Evolutionary conservation across 2,113 vertebrate species (phyloP), one percentile per base, ranked within the genome.

Genomic region (Dipodomys merriami): DNA sequence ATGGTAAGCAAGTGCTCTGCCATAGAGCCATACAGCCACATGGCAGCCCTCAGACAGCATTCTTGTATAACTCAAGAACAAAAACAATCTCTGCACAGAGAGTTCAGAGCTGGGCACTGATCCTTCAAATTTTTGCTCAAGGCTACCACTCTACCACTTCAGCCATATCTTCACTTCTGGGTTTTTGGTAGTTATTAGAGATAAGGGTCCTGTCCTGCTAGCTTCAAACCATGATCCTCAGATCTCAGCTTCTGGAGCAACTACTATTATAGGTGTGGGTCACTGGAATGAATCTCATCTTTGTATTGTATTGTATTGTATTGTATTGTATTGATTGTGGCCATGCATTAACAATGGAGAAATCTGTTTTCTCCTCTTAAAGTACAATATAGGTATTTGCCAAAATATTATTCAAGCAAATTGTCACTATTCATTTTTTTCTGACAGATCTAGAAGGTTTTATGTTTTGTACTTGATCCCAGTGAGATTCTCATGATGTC

Each of bases 371-470:
- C n/a, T 90, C 78, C 64, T 80, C 33, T 93, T 80, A 46, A 83
- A 82, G 64, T 49, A 80, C 82, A 94, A 82, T 33, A 92, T 68
- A 57, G 39, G 4, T 62, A 25, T 73, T 88, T 94, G 67, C 67
- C 80, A 82, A 88, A 81, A 91, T 92, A 90, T 46, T 90, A 83
- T 88, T 85, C 81, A 84, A 84, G 49, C n/a, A 90, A 95, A 84
- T 74, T 91, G 20, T 10, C 77, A 86, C 5, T 22, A 27, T 73
- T 27, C 35, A 74, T 81, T 93, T 83, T 39, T 35, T 80, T 60
- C 85, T 85, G 78, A n/a, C 46, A 95, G 35, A 90, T 84, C 84
- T 12, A 84, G 46, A 74, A 29, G 44, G 1, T 27, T 69, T 83
- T 78, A 53, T 90, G 23, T 30, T 90, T 90, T 84, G 15, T 25